Conservation (phyloP, 23 tunicate genomes). For the Halocynthia roretzi region DNA sequence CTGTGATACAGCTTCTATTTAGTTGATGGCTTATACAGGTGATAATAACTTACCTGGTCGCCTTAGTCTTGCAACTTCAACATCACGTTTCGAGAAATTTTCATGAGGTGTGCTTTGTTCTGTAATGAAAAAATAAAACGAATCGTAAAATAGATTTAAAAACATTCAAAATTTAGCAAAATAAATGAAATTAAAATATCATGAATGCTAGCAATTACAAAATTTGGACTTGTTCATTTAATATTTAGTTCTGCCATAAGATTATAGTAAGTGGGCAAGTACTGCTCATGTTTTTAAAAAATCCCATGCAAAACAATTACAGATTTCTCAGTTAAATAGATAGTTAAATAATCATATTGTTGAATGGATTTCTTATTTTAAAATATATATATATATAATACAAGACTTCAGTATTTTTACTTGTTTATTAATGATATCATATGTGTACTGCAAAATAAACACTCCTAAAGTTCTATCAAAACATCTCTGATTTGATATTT, state of each 20-base stretch:
- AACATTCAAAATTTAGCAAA: too few relatives aligned
- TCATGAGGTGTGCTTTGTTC: conserved; percentile 3
- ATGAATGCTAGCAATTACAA: too few relatives aligned
- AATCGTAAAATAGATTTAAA: not conserved
- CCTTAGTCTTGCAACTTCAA: conserved; percentile 55
- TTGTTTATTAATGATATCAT: too few relatives aligned
- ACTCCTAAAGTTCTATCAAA: too few relatives aligned
- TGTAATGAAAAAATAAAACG: not conserved
- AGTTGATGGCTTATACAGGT: too few relatives aligned
- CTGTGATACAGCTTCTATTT: too few relatives aligned
- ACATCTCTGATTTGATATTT: too few relatives aligned
- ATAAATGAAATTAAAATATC: too few relatives aligned
- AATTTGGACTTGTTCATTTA: too few relatives aligned
- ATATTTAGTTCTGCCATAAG: too few relatives aligned
- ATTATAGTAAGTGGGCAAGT: not conserved
- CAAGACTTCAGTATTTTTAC: not conserved
- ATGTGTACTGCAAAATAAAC: too few relatives aligned
- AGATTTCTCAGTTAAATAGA: too few relatives aligned
- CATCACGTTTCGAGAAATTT: conserved; percentile 17
- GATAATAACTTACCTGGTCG: conserved; percentile 30
- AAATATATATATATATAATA: not conserved
- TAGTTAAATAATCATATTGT: not conserved
- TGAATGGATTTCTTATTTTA: not conserved
- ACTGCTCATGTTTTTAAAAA: not conserved
- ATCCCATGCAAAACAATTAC: not conserved